These are phyloP conservation scores for Pectinophora gossypiella DNA, from an alignment of 1,140 invertebrate genomes.

Conservation along the genomic window DNA sequence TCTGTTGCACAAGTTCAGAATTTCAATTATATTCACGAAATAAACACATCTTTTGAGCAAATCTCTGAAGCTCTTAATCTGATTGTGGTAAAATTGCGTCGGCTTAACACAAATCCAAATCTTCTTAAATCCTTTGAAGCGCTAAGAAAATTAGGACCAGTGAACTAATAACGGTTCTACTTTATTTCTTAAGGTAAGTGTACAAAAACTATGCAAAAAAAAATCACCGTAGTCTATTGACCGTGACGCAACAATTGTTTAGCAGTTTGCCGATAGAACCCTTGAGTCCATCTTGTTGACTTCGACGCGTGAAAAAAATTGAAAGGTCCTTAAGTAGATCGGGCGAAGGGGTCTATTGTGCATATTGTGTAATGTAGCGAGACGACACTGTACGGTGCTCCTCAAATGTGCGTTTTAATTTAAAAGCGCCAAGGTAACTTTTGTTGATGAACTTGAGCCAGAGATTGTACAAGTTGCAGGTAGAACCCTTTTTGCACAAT, in stretches of 20 bases:
- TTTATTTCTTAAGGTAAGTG: constrained; percentile 6
- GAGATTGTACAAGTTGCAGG: constrained; percentile 51
- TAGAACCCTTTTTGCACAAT: constrained; percentile 73
- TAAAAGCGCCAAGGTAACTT: too few species aligned
- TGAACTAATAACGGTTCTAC: constrained; percentile 39
- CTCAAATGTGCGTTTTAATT: not conserved
- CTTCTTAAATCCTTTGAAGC: constrained; percentile 36
- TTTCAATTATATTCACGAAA: not conserved
- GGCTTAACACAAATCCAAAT: constrained; percentile 16
- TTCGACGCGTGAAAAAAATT: constrained; percentile 59
- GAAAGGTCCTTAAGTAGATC: constrained; percentile 60
- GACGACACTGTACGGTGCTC: constrained; percentile 31
- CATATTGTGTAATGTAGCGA: constrained; percentile 70
- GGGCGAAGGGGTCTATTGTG: constrained; percentile 62
- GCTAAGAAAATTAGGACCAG: constrained; percentile 32
- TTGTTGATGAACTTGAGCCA: too few species aligned
- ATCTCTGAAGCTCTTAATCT: constrained; percentile 1
- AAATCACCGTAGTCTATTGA: constrained; percentile 61
- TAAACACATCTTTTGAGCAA: not conserved
- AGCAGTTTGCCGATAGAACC: constrained; percentile 58
- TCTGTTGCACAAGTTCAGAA: not conserved
- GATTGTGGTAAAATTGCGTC: constrained; percentile 18
- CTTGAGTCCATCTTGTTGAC: constrained; percentile 70
- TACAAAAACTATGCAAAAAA: constrained; percentile 54
- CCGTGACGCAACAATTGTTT: constrained; percentile 72